Evolutionary conservation across 2,888 invertebrate genomes (phyloP), one percentile per base, ranked within the genome.

Genomic region (Capitulum mitella): DNA sequence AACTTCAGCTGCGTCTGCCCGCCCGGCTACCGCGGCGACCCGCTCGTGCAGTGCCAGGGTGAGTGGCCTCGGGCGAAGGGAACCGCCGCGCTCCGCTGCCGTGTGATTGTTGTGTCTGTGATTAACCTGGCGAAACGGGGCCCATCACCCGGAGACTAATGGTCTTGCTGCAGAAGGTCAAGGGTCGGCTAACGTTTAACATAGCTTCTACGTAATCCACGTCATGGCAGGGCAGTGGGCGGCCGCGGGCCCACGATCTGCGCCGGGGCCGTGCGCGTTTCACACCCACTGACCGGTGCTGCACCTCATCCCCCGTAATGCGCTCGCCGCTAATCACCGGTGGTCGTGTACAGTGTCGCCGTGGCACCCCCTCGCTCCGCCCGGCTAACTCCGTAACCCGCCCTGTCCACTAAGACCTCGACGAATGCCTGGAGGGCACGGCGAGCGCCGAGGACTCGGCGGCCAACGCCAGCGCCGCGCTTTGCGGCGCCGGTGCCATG

Each of bases 1-100:
- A 89, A 90, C 51, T 97, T 91, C 84, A 89, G 91, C 76, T 97
- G 97, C 84, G 92, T 94, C 84, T 96, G 96, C 85, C 94, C 95
- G 0, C 90, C 92, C 75, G 86, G 86, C 70, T 84, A 83, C 78
- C 89, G 88, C 51, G 84, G 84, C 26, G 93, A 94, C 85, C 92
- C 94, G n/a, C 34, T 29, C 26, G 51, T 76, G 46, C 37, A 64
- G 37, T 81, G 81, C 19, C 76, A 76, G 48, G 76, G 76, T 76
- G 46, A 76, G 76, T 76, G n/a, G 46, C 76, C 29, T 29, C 16
- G 19, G 14, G 22, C 70, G 6, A 37, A n/a, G 37, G 29, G 26
- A 29, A 32, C 61, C 29, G 34, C 34, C 34, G 29, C 19, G n/a
- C 58, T 0, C 32, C 29, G 32, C 29, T 29, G n/a, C n/a, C n/a